Evolutionary conservation across 53 echinoderm and acorn worm species (phyloP), one percentile per base, ranked within the genome.

Genomic region (Apostichopus leukothele): DNA sequence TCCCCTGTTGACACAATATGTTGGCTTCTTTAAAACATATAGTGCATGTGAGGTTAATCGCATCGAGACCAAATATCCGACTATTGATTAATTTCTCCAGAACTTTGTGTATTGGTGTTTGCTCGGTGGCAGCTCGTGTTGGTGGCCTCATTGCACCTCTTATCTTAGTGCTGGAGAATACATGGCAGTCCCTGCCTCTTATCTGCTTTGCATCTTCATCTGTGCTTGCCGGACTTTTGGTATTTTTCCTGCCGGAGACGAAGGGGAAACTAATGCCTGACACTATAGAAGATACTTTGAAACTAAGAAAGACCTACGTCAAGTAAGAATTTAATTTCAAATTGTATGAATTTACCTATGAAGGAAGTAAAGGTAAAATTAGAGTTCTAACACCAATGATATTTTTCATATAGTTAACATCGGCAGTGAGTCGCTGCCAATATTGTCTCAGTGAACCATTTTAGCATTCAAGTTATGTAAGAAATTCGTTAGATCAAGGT

Each of bases 191-290:
- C 55, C 67, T 54, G 39, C 89, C 13, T n/a, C 89, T 60, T 4
- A 60, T 11, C 75, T 80, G 21, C 76, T 79, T 25, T 57, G 90
- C 25, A 54, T 83, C 76, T 26, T 60, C 78, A 54, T 53, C 68
- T 12, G 60, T 78, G 3, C n/a, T 57, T 3, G 77, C 68, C 19
- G 89, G 76, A 9, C 1, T 27, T 23, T 27, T 86, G 71, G 74
- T 74, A n/a, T 86, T 86, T 27, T 77, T 83, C 73, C 25, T 89
- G 20, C 89, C 21, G 50, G 75, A 59, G 19, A 90, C 75, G 73
- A 86, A n/a, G 76, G 87, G 50, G 86, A 86, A 13, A 63, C 67
- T 83, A 60, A 86, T 94, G 67, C 94, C 94, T 11, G 94, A 94
- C 53, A 94, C 92, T 4, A 92, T 94, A 75, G 52, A 83, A 19